phyloP scores from a whole-genome alignment of 2,113 vertebrate species.

The Neotoma lepida region DNA sequence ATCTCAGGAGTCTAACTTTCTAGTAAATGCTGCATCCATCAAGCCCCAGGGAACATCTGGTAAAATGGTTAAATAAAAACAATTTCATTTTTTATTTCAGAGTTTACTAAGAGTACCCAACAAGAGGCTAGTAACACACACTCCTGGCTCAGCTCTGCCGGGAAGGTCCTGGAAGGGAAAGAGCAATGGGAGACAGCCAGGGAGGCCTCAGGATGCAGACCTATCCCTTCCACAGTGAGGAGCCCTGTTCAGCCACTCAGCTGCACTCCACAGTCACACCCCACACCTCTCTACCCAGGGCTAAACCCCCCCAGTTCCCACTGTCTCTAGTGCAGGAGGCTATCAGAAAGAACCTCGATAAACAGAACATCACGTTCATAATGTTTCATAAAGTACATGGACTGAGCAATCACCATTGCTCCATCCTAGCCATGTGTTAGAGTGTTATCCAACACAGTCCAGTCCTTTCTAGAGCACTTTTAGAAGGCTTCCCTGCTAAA shows the following conservation, averaged over 20 bases:
- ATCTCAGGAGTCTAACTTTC: conserved; percentile 86
- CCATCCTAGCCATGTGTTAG: accelerated
- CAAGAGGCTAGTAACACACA: background rate
- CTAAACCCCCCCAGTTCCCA: background rate
- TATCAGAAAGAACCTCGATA: background rate
- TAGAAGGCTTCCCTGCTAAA: background rate
- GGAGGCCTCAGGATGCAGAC: background rate
- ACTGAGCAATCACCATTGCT: accelerated
- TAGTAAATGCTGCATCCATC: conserved; percentile 86
- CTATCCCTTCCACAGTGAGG: background rate
- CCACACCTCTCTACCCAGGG: background rate
- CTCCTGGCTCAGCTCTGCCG: background rate
- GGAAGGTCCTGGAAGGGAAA: background rate
- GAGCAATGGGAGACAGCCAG: background rate
- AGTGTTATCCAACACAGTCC: background rate
- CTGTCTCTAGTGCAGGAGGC: background rate
- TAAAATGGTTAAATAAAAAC: conserved; percentile 81
- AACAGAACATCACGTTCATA: background rate
- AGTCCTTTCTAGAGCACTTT: background rate
- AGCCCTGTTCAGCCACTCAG: background rate
- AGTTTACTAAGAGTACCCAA: conserved; percentile 37
- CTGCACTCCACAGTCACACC: background rate
- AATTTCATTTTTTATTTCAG: conserved; percentile 78
- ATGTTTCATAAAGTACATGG: background rate
- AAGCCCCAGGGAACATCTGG: conserved; percentile 90